Percentiles rank a stretch among this genome's conserved stretches.
Evolutionary conservation across 2,113 vertebrate genomes (phyloP).

Genomic region (Pogonocichla stellata): DNA sequence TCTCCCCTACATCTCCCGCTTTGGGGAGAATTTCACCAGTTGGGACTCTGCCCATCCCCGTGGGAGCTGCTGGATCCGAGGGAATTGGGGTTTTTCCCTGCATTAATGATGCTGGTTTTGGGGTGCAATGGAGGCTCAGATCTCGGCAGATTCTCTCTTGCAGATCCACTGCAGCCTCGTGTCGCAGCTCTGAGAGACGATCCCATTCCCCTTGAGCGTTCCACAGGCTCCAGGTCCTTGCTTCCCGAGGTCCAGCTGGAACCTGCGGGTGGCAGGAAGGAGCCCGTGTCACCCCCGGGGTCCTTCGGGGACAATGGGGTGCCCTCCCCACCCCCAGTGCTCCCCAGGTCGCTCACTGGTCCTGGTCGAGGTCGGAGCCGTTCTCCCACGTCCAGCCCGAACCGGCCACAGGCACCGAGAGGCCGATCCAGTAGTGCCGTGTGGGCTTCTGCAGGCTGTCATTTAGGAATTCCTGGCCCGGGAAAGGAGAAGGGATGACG

Average conservation of each 20-base stretch:
- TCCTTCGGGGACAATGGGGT: not conserved
- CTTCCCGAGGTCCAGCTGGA: not conserved
- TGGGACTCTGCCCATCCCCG: not conserved
- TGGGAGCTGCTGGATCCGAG: accelerated
- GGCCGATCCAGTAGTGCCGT: not conserved
- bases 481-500: not conserved
- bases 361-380: not conserved
- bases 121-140: not conserved
- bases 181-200: not conserved
- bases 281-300: not conserved
- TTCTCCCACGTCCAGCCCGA: not conserved
- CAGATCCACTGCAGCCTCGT: not conserved
- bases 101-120: not conserved
- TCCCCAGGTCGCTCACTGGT: not conserved
- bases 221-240: not conserved
- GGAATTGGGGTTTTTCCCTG: not conserved
- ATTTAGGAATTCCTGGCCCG: not conserved
- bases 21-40: not conserved
- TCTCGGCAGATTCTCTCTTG: not conserved
- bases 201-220: not conserved
- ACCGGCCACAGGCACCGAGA: not conserved
- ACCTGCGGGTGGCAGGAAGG: not conserved
- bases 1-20: accelerated
- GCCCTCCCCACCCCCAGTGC: not conserved
- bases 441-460: not conserved